phyloP scores from a whole-genome alignment of 2,888 invertebrate species.

The Isoperla grammatica region DNA sequence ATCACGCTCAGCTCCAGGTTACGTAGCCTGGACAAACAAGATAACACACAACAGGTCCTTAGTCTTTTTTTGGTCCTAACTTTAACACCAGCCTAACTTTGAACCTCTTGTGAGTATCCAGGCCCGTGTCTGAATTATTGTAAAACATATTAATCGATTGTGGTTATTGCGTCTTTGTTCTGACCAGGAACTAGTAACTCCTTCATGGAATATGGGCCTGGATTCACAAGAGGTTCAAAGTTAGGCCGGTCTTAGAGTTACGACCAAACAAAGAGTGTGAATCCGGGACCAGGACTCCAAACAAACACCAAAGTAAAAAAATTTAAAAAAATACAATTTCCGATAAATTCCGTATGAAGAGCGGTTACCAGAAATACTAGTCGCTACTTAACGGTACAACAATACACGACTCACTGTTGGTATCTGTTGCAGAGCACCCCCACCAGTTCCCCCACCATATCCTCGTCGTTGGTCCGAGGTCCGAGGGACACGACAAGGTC shows the following conservation, averaged over 20 bases:
- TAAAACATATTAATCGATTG: no score
- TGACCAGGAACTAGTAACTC: no score
- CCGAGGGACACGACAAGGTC: slow-evolving; percentile 81
- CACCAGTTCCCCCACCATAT: slow-evolving; percentile 81
- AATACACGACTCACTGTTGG: slow-evolving; percentile 58
- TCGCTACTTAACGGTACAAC: neutral
- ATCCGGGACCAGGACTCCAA: no score
- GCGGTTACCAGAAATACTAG: neutral
- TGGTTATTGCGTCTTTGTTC: no score
- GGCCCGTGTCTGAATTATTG: no score
- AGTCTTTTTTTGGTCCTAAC: no score
- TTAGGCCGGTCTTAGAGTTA: no score
- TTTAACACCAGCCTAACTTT: no score
- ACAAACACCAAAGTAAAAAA: neutral
- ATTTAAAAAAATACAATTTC: neutral
- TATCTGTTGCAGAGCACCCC: slow-evolving; percentile 74
- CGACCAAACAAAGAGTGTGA: no score
- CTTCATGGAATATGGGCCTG: no score
- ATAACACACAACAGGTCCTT: neutral
- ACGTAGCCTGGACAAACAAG: slow-evolving; percentile 63
- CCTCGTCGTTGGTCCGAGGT: slow-evolving; percentile 48
- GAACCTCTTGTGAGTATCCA: no score
- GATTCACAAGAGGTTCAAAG: no score
- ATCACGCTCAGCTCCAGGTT: slow-evolving; percentile 66
- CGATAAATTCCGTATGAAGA: neutral